Percentiles rank a stretch among this genome's conserved stretches.
Evolutionary conservation across 2,888 invertebrate genomes (phyloP).

Genomic region (Heliothis peltigera): DNA sequence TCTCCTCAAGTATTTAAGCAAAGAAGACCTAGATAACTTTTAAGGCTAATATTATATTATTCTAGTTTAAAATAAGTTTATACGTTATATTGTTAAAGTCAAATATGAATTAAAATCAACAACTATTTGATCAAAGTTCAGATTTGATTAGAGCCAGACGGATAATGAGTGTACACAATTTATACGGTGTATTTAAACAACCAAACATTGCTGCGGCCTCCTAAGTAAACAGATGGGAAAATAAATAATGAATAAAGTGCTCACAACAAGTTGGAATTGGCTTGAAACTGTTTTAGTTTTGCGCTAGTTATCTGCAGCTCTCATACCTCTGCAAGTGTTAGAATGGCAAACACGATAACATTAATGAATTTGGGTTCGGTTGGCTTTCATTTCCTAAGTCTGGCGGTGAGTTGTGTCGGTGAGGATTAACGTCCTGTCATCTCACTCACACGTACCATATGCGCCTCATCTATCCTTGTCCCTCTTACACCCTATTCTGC

Average conservation of each 20-base stretch:
- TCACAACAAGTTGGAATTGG: constrained; percentile 42
- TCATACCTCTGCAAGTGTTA: constrained; percentile 69
- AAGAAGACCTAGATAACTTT: too few species aligned
- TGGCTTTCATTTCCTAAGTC: constrained; percentile 81
- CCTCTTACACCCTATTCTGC: constrained; percentile 63
- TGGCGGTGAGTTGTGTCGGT: constrained; percentile 69
- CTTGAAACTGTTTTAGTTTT: constrained; percentile 53
- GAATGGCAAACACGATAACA: constrained; percentile 79
- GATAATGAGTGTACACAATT: constrained; percentile 15
- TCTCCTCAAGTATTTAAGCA: too few species aligned
- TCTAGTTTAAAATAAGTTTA: constrained; percentile 4
- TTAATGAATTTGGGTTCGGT: constrained; percentile 82
- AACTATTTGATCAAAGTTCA: constrained; percentile 11
- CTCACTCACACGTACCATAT: constrained; percentile 57
- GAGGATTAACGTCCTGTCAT: constrained; percentile 68
- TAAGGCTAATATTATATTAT: constrained; percentile 16
- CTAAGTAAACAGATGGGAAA: constrained; percentile 19
- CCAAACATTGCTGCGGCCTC: constrained; percentile 11
- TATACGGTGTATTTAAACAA: constrained; percentile 28
- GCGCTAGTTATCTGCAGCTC: constrained; percentile 65
- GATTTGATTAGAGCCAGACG: constrained; percentile 1
- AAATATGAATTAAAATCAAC: neutral
- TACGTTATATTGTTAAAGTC: neutral
- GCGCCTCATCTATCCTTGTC: constrained; percentile 37
- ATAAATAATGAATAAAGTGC: constrained; percentile 38